phyloP scores from a whole-genome alignment of 2,113 vertebrate genomes.

The Syrrhaptes paradoxus region DNA sequence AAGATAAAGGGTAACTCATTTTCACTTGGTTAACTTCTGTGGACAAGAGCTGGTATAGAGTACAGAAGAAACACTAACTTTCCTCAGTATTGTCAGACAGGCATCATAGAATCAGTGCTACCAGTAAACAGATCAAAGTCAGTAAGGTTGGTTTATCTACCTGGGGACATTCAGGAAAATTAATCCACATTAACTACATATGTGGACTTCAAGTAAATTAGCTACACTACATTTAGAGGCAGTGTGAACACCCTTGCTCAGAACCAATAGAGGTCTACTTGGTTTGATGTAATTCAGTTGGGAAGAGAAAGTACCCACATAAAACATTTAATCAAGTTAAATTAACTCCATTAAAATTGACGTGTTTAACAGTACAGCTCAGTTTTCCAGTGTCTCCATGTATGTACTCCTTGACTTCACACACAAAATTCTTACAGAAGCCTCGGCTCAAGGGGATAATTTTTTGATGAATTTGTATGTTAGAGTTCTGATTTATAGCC shows the following conservation, averaged over 20 bases:
- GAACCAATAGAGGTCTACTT: neutral
- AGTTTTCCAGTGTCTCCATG: neutral
- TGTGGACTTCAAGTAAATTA: neutral
- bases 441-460: neutral
- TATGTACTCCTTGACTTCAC: neutral
- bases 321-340: neutral
- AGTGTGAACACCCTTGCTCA: neutral
- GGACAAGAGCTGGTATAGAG: neutral
- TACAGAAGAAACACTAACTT: neutral
- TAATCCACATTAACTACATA: neutral
- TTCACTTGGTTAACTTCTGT: slow-evolving; percentile 11
- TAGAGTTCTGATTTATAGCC: neutral
- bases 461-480: neutral
- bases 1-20: slow-evolving; percentile 30
- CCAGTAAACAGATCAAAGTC: neutral
- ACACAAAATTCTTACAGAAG: neutral
- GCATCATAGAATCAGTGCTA: neutral
- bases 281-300: neutral
- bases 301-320: neutral
- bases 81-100: neutral
- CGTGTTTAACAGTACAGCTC: neutral
- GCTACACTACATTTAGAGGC: neutral
- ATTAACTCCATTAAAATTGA: neutral
- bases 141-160: neutral
- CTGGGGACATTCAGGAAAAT: neutral